phyloP scores from a whole-genome alignment of 2,113 vertebrate genomes.

The Microtus montanus region DNA sequence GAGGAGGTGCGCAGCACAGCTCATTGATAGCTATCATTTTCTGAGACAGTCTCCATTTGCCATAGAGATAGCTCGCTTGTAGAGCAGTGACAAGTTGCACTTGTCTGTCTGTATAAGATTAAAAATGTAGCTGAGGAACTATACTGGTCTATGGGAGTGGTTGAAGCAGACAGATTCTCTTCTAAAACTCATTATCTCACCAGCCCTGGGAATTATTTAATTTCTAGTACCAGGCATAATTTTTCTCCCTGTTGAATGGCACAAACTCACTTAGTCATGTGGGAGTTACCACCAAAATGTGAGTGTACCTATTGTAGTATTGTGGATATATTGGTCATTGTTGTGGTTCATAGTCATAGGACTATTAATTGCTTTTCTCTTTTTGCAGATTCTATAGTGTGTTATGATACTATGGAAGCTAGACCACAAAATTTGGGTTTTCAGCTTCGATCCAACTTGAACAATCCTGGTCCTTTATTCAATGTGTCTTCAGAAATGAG shows the following conservation, averaged over 20 bases:
- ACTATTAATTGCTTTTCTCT: not conserved
- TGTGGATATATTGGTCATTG: not conserved
- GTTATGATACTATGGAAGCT: not conserved
- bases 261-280: not conserved
- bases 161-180: not conserved
- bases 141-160: too few relatives aligned
- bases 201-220: not conserved
- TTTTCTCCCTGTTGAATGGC: not conserved
- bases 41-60: not conserved
- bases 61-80: not conserved
- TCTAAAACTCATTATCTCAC: not conserved
- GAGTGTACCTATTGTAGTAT: not conserved
- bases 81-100: not conserved
- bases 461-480: not conserved
- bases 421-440: not conserved
- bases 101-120: not conserved
- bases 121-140: not conserved
- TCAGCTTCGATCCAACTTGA: not conserved
- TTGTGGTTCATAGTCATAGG: not conserved
- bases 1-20: accelerated
- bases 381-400: not conserved
- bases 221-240: not conserved
- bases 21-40: not conserved
- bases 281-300: not conserved
- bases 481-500: not conserved